Evolutionary conservation across 2,888 invertebrate genomes (phyloP).

Genomic region (Ectemnius lituratus): DNA sequence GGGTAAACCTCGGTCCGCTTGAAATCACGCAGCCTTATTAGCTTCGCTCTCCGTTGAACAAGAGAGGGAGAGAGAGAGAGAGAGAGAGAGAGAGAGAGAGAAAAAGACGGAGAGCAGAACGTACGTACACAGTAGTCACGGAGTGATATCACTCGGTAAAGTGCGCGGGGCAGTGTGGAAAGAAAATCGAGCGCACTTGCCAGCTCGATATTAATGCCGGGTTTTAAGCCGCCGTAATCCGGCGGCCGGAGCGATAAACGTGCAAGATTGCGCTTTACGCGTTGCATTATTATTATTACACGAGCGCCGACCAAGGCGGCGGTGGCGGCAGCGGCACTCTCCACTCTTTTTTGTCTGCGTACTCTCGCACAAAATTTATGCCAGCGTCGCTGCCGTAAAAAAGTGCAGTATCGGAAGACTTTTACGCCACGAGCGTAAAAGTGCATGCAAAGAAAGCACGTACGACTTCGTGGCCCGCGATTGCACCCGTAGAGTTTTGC

Average conservation of each 20-base stretch:
- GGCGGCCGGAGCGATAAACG: no score
- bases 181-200: no score
- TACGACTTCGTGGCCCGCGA: no score
- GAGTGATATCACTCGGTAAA: no score
- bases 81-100: neutral
- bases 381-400: neutral
- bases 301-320: neutral
- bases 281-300: constrained; percentile 4
- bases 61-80: neutral
- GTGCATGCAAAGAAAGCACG: constrained; percentile 2
- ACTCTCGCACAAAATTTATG: neutral
- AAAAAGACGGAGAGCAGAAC: neutral
- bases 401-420: neutral
- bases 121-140: no score
- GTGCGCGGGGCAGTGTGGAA: no score
- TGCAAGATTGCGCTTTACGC: neutral
- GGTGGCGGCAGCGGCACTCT: no score
- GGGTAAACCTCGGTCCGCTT: no score
- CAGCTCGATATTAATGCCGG: no score
- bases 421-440: neutral
- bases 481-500: no score
- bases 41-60: neutral
- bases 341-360: neutral
- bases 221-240: no score
- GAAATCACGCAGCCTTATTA: no score